These are phyloP conservation scores for Bombus soroeensis DNA, from an alignment of 1,140 invertebrate species.

Conservation along the genomic window DNA sequence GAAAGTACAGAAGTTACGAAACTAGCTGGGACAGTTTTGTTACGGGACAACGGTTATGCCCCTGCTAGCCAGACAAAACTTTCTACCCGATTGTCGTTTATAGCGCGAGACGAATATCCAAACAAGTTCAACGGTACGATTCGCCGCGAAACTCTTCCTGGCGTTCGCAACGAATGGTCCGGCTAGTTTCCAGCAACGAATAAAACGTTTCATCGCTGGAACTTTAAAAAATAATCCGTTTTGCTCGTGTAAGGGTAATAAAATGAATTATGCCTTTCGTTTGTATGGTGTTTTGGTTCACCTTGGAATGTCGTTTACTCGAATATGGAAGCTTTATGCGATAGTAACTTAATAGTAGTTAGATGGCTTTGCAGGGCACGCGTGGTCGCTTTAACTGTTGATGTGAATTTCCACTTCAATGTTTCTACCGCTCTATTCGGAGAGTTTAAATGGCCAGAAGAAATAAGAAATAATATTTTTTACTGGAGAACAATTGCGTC, in stretches of 20 bases:
- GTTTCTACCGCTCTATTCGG: not conserved
- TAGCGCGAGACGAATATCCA: slow-evolving; percentile 44
- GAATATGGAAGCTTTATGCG: not conserved
- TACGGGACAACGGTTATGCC: slow-evolving; percentile 23
- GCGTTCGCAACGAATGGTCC: not conserved
- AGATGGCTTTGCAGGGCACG: not conserved
- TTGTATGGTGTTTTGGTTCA: not conserved
- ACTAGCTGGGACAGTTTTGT: not conserved
- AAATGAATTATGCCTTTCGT: not conserved
- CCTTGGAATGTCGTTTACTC: not conserved
- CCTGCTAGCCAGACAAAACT: slow-evolving; percentile 7
- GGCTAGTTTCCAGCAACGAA: not conserved
- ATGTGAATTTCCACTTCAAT: not conserved
- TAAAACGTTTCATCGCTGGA: not conserved
- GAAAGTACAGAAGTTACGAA: slow-evolving; percentile 2
- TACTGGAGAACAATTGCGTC: no score
- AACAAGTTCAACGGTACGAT: slow-evolving; percentile 7
- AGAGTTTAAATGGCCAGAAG: not conserved
- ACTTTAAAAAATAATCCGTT: not conserved
- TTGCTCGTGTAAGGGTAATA: not conserved
- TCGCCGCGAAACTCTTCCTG: not conserved
- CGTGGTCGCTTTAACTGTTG: not conserved
- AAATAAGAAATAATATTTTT: no score
- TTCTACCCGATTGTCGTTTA: slow-evolving; percentile 45
- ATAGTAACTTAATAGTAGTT: not conserved